Evolutionary conservation across 1,140 invertebrate genomes (phyloP), one percentile per base, ranked within the genome.

Genomic region (Lepidostoma basale): DNA sequence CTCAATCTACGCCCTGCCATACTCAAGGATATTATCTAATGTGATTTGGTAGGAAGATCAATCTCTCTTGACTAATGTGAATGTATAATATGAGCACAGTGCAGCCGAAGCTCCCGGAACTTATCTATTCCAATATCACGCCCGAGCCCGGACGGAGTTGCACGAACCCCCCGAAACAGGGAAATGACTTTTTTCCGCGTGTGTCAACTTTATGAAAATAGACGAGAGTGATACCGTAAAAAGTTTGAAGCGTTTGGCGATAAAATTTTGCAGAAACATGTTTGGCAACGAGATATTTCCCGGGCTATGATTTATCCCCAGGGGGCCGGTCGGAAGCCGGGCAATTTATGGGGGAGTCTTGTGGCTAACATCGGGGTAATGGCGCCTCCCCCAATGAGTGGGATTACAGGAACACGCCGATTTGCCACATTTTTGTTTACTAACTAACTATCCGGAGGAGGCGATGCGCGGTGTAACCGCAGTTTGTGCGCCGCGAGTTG

Each of bases 181-280:
- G 36, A 59, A 39, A 59, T 59, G 56, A 59, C 30, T 59, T 56
- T 56, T 56, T 59, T 62, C n/a, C 25, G 40, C 16, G 59, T 44
- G 40, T 62, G 59, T 62, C 40, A 62, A 40, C 40, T 62, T 44
- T 62, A 62, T 45, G 23, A 62, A 62, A 62, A 44, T 62, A 62
- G 40, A 45, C 22, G 26, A 20, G 30, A 44, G 59, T 62, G 59
- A 62, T 42, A 62, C 23, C 26, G 59, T 62, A 62, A 62, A 62
- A 62, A 62, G 59, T 62, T 62, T 62, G 59, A 62, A 62, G 59
- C 59, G 59, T 44, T 44, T 14, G 40, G 39, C 59, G 59, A 62
- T 62, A 62, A 62, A 62, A 62, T 62, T 62, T 62, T 14, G 59
- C 59, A 62, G 59, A 44, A 26, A 62, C 59, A 62, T 62, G 59